Evolutionary conservation across 1,140 invertebrate species (phyloP).

Genomic region (Hermetia illucens): DNA sequence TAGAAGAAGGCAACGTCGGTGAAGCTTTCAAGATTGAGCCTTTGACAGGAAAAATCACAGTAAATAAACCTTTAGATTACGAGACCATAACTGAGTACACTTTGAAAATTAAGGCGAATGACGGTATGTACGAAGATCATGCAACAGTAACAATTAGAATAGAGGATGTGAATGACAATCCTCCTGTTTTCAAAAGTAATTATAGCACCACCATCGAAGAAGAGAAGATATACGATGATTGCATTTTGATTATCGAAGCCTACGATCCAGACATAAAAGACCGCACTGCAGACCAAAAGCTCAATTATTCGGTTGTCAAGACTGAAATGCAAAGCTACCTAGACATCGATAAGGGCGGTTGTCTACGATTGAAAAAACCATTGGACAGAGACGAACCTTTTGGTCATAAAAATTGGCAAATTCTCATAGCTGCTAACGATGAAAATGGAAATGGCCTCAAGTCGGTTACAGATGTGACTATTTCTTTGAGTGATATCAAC

Average conservation of each 20-base stretch:
- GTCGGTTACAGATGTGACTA: slow-evolving; percentile 51
- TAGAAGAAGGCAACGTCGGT: slow-evolving; percentile 59
- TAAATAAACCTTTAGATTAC: slow-evolving; percentile 65
- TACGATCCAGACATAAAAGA: slow-evolving; percentile 76
- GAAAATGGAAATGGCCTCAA: slow-evolving; percentile 51
- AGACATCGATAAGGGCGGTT: slow-evolving; percentile 55
- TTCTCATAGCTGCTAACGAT: slow-evolving; percentile 70
- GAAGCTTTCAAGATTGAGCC: slow-evolving; percentile 65
- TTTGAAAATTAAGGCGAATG: slow-evolving; percentile 59
- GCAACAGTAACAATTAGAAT: slow-evolving; percentile 64
- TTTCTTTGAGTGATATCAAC: slow-evolving; percentile 71
- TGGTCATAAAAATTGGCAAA: slow-evolving; percentile 69
- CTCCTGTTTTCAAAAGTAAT: slow-evolving; percentile 52
- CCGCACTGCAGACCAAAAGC: slow-evolving; percentile 54
- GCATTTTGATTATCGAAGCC: slow-evolving; percentile 51
- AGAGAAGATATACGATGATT: slow-evolving; percentile 44
- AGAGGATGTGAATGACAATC: slow-evolving; percentile 71
- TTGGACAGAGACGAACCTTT: slow-evolving; percentile 76
- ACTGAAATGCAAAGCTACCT: slow-evolving; percentile 53
- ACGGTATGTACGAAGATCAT: slow-evolving; percentile 60
- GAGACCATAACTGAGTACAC: slow-evolving; percentile 67
- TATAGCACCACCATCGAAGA: slow-evolving; percentile 55
- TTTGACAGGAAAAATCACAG: slow-evolving; percentile 64
- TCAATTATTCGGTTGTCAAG: slow-evolving; percentile 58
- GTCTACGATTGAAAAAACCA: slow-evolving; percentile 57